Base-by-base conservation (phyloP, 1,140 invertebrate species). In the Bombus superbus region DNA sequence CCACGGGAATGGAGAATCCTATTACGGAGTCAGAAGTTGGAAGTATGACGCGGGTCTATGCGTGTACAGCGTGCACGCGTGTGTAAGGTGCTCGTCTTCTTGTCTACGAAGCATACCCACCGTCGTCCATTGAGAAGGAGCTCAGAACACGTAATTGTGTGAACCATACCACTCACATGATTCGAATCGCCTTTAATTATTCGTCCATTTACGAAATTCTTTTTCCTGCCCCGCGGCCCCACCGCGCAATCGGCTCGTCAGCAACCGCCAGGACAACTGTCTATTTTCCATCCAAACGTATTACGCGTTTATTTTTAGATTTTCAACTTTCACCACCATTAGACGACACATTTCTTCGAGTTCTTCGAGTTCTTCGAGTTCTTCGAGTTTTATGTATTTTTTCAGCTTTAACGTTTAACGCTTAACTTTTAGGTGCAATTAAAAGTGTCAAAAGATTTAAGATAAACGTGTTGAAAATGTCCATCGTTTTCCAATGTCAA, bases 161-260 rank as follows among this genome's bases (percentile, higher is more conserved):
- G 93, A 94, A 94, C 90, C 88, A 87, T 92, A 93, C 92, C 93
- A 92, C 92, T 94, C 92, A 89, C 93, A 93, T 92, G 89, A 90
- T 91, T 86, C 89, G 68, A 93, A 92, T 92, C 89, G 83, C 80
- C 87, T 92, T 92, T 93, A 90, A 91, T 90, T 92, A 88, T 92
- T 86, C 84, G 87, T 74, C 79, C 81, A 92, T 91, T 92, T 89
- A 87, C 89, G 91, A 92, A 93, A 92, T 89, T 81, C 73, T 80
- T 79, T 44, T 68, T 71, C 28, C 47, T 76, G 32, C 69, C 64
- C 57, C 40, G 35, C 47, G 73, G 32, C 69, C 64, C 57, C 40
- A n/a, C 40, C 35, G 38, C n/a, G 83, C 68, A 73, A 71, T 53
- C 62, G 74, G 18, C 15, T 53, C 47, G 47, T 53, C 47, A 8